Conservation (phyloP, 92 coral and sea anemone genomes). For the Pocillopora meandrina region DNA sequence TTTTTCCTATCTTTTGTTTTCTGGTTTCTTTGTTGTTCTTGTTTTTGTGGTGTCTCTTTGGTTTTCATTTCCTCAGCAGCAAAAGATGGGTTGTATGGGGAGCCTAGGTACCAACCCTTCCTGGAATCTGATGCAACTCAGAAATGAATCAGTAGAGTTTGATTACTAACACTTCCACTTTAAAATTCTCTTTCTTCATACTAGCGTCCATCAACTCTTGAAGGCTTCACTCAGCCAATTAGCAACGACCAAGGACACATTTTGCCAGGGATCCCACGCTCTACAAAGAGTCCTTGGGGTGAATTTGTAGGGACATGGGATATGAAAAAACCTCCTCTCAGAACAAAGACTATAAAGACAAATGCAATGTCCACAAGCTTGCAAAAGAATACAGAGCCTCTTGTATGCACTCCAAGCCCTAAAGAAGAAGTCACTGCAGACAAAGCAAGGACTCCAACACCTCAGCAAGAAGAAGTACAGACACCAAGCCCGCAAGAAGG, state of each 20-base stretch:
- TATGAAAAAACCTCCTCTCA: conserved; percentile 64
- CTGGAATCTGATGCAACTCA: too few relatives aligned
- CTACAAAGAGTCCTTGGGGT: conserved; percentile 90
- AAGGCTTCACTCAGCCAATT: conserved; percentile 89
- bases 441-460: conserved; percentile 54
- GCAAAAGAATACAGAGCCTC: conserved; percentile 29
- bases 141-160: neutral
- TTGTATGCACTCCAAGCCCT: conserved; percentile 56
- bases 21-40: too few relatives aligned
- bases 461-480: conserved; percentile 22
- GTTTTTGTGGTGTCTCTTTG: too few relatives aligned
- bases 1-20: too few relatives aligned
- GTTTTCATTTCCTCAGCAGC: too few relatives aligned
- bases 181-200: neutral
- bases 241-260: conserved; percentile 93
- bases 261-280: conserved; percentile 85
- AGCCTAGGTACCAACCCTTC: too few relatives aligned
- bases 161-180: neutral
- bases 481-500: conserved; percentile 39
- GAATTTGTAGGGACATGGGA: conserved; percentile 98
- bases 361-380: conserved; percentile 48
- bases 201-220: conserved; percentile 91
- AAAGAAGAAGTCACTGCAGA: conserved; percentile 34
- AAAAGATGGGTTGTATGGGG: too few relatives aligned
- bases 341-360: conserved; percentile 78